Base-by-base conservation (phyloP, 2,797 vertebrate genomes). In the Epinephelus coioides region DNA sequence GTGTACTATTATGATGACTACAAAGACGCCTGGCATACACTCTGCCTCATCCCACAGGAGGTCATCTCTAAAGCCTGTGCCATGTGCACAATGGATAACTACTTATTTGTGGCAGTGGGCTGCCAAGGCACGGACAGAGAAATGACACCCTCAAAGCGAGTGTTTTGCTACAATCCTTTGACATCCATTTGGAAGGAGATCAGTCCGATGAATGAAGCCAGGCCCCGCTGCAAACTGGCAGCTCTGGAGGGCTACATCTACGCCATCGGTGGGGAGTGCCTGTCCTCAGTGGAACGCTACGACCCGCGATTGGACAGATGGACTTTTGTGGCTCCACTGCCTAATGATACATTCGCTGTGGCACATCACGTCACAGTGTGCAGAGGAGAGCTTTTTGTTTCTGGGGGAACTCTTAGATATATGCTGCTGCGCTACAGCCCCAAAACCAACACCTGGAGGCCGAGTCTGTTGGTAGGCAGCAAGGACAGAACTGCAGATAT, bases 121-220 rank as follows among this genome's bases (percentile, higher is more conserved):
- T 97, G 97, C 25, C 93, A 96, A 87, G 94, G 96, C 12, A 23
- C 21, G 0, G 93, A 95, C 47, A 72, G 46, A 54, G 86, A 61
- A 6, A 92, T 92, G 79, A 94, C 83, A 50, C 96, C 97, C 3
- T 98, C 97, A 72, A 96, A 94, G 73, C 95, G 94, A 1, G 97
- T 97, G 86, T 97, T 98, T 94, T 98, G 97, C 94, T 99, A 96
- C 83, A 97, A 99, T 86, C 98, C 98, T 0, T 67, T 97, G 84
- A 97, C 96, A 0, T 91, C 93, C 70, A 96, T 95, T 94, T 99
- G 98, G 98, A 94, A 92, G 27, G 97, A 99, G 93, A 94, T 98
- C 88, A 92, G 96, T 44, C 94, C 97, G 0, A 93, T 99, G 93
- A 98, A 97, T 80, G 96, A 97, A 88, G 97, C 97, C 1, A 94